Percentiles rank a stretch among this genome's conserved stretches.
These are phyloP conservation scores for Vanessa cardui DNA, from an alignment of 2,888 invertebrate species.

Conservation along the genomic window DNA sequence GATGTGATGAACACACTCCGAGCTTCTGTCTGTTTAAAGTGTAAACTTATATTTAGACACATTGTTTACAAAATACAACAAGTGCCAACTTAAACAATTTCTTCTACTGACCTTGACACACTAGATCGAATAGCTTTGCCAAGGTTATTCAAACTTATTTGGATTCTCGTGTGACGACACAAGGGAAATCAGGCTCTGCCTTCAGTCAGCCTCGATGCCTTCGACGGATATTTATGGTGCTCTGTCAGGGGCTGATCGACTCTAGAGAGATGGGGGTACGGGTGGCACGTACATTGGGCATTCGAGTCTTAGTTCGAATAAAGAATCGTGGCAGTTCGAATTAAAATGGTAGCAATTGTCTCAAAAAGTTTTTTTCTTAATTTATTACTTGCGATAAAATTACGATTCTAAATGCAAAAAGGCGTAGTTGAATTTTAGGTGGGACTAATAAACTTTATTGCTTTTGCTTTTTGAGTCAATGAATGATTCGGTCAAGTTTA, in stretches of 20 bases:
- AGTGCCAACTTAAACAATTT: background rate
- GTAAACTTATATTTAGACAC: background rate
- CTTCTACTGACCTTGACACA: slow-evolving; percentile 37
- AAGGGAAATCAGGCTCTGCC: slow-evolving; percentile 63
- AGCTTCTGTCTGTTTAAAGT: too few relatives aligned
- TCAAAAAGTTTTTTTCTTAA: background rate
- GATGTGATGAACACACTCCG: too few relatives aligned
- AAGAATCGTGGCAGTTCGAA: slow-evolving; percentile 29
- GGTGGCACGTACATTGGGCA: slow-evolving; percentile 15
- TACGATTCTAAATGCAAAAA: too few relatives aligned
- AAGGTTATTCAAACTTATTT: slow-evolving; percentile 53
- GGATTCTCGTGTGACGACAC: slow-evolving; percentile 54
- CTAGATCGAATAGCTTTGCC: slow-evolving; percentile 30
- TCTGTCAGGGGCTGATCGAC: slow-evolving; percentile 42
- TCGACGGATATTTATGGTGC: slow-evolving; percentile 68
- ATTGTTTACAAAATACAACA: background rate
- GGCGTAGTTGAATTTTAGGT: too few relatives aligned
- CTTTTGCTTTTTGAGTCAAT: too few relatives aligned
- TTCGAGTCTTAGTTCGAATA: slow-evolving; percentile 24
- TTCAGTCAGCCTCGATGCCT: slow-evolving; percentile 52
- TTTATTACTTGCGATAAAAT: too few relatives aligned
- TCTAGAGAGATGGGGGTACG: slow-evolving; percentile 15
- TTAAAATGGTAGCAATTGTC: slow-evolving; percentile 29
- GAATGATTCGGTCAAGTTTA: too few relatives aligned
- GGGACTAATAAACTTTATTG: too few relatives aligned